Evolutionary conservation across 2,113 vertebrate genomes (phyloP).

Genomic region (Plecotus auritus): DNA sequence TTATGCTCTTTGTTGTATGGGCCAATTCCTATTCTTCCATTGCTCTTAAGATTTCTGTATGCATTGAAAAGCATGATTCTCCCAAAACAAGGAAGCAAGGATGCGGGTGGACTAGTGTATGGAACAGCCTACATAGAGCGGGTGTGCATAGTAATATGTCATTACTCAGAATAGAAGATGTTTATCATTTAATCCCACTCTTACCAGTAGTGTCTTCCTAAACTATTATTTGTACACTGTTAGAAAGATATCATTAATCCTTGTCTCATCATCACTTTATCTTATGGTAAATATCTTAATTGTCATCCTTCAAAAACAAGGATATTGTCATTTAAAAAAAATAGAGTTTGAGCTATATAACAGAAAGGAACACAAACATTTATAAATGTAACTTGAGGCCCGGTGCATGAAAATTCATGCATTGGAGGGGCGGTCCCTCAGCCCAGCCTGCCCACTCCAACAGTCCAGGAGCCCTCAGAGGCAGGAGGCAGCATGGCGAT

Average conservation of each 20-base stretch:
- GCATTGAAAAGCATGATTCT: neutral
- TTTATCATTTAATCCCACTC: neutral
- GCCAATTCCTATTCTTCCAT: neutral
- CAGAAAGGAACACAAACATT: neutral
- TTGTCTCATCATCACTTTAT: neutral
- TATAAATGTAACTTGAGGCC: neutral
- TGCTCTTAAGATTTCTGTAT: neutral
- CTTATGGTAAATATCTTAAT: neutral
- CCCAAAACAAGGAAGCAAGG: neutral
- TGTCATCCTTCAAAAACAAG: neutral
- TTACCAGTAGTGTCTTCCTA: neutral
- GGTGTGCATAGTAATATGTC: neutral
- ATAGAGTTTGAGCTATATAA: neutral
- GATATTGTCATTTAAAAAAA: neutral
- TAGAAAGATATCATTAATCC: neutral
- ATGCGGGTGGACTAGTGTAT: no score
- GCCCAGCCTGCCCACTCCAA: no score
- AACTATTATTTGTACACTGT: neutral
- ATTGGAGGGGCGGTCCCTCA: no score
- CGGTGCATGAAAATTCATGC: no score
- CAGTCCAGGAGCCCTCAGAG: no score
- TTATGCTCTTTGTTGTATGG: neutral
- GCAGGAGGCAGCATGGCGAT: no score
- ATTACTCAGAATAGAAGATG: neutral
- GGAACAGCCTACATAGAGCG: neutral